Evolutionary conservation across 2,113 vertebrate species (phyloP).

Genomic region (Mirounga angustirostris): DNA sequence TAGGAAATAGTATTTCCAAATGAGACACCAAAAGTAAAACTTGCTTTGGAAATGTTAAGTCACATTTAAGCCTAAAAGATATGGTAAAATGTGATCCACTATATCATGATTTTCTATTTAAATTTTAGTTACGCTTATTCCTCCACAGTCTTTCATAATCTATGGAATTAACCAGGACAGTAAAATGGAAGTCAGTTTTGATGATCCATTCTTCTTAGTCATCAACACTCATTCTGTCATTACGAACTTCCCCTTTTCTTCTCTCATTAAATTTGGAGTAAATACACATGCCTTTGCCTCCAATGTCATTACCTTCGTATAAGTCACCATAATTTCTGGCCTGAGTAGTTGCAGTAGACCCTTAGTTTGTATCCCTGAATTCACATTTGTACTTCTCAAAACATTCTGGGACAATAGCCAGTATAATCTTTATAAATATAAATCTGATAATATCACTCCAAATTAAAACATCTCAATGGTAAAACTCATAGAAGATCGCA

Average conservation of each 20-base stretch:
- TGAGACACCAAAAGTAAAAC: constrained; percentile 8
- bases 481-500: not conserved
- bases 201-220: not conserved
- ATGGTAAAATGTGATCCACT: not conserved
- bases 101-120: not conserved
- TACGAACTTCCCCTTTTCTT: not conserved
- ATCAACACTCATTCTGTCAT: not conserved
- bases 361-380: not conserved
- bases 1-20: constrained; percentile 17
- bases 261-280: not conserved
- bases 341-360: not conserved
- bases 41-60: constrained; percentile 21
- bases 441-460: not conserved
- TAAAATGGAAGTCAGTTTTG: not conserved
- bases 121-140: not conserved
- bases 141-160: not conserved
- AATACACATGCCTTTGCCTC: not conserved
- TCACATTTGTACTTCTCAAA: not conserved
- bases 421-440: not conserved
- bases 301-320: rapidly evolving
- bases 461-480: not conserved
- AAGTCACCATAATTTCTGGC: not conserved
- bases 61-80: not conserved
- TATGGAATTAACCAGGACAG: not conserved
- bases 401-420: not conserved